Base-by-base conservation (phyloP, 2,888 invertebrate species). In the Sinotaia quadrata region DNA sequence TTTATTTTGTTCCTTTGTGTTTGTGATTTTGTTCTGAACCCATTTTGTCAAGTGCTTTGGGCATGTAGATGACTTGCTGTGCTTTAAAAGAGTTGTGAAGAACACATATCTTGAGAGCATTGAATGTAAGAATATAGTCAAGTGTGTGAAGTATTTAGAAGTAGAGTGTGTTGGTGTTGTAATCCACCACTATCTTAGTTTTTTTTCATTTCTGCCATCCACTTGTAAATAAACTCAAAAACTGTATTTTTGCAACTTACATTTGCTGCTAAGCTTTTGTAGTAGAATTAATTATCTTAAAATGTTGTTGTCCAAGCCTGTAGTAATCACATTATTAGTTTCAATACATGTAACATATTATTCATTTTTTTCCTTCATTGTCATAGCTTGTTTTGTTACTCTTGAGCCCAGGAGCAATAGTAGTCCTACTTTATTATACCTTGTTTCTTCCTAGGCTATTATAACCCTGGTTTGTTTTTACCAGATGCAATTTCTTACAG, bases 21-120 rank as follows among this genome's bases (percentile, higher is more conserved):
- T 29, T 49, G 7, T 51, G 7, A n/a, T 15, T 36, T 36, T 27
- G 18, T 37, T 44, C n/a, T 29, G 31, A 44, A 8, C 27, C 54
- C 29, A 18, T 10, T 54, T 27, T 54, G 54, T 54, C 27, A 21
- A 54, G 56, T 56, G 65, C 65, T 65, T 65, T 56, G 44, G 65
- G 47, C 47, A 47, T 65, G 41, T 65, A 65, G 65, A 33, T 47
- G 27, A 52, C 54, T 65, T 65, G 65, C 4, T 65, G 65, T 56
- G 65, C 65, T 65, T 65, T 41, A 29, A 27, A 24, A 10, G 33
- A 65, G 65, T 65, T 36, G 15, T 37, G 27, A 31, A 12, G 51
- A 29, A 31, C 27, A 24, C 29, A 37, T 21, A 15, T 21, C 18
- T 8, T 24, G 18, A 8, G 41, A 41, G n/a, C 24, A 47, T 18